These are phyloP conservation scores for Zootoca vivipara DNA, from an alignment of 2,113 vertebrate genomes.

Conservation along the genomic window DNA sequence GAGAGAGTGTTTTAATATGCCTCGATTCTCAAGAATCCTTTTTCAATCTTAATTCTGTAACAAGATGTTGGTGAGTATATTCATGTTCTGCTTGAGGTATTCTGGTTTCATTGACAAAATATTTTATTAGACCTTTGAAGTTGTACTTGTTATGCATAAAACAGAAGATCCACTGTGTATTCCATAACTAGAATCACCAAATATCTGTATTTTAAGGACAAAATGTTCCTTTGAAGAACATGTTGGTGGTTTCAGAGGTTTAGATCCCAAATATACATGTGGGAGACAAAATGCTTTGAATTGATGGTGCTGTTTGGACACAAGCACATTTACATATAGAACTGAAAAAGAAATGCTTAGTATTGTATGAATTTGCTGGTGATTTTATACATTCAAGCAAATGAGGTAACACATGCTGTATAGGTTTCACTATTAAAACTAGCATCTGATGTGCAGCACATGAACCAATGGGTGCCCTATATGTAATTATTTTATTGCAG, in stretches of 20 bases:
- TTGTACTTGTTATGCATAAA: neutral
- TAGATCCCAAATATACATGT: neutral
- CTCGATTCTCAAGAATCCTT: slow-evolving; percentile 11
- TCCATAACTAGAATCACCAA: neutral
- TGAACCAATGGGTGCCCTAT: neutral
- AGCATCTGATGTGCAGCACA: neutral
- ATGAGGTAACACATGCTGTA: neutral
- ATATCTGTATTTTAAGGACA: neutral
- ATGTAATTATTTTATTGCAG: neutral
- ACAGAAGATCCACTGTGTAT: neutral
- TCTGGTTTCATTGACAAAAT: slow-evolving; percentile 1
- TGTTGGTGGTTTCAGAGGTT: neutral
- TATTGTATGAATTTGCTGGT: neutral
- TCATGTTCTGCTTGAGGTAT: neutral
- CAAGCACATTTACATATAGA: neutral
- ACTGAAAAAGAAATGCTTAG: neutral
- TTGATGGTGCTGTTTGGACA: neutral
- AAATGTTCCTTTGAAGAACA: neutral
- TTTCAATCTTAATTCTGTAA: slow-evolving; percentile 16
- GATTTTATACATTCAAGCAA: neutral
- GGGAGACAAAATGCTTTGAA: neutral
- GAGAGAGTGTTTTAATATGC: neutral
- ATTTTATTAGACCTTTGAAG: neutral
- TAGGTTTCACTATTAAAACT: neutral
- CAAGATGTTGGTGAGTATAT: slow-evolving; percentile 22